A percentile compares a stretch with the other conserved stretches of the same genome.
Conservation (phyloP, 2,113 vertebrate species). For the Ovibos moschatus region DNA sequence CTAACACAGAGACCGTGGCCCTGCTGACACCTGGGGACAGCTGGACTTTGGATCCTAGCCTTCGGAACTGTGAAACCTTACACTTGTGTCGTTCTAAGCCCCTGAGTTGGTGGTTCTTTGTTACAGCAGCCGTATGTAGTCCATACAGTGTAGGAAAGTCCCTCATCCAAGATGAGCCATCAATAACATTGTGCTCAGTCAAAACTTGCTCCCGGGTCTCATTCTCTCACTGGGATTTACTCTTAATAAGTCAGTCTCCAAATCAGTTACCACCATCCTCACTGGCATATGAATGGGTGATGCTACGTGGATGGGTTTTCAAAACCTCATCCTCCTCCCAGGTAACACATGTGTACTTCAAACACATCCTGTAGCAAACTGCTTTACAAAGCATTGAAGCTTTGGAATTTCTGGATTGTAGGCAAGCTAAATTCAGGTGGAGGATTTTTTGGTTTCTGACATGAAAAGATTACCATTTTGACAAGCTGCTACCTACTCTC, state of each 20-base stretch:
- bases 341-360: neutral
- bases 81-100: no score
- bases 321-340: neutral
- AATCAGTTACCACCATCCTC: neutral
- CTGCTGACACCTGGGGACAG: neutral
- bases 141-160: accelerated
- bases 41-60: neutral
- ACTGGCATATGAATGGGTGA: neutral
- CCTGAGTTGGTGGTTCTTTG: neutral
- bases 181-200: neutral
- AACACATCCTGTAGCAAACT: neutral
- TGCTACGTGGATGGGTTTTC: accelerated
- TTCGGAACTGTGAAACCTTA: neutral
- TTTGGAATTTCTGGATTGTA: neutral
- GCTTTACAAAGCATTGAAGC: neutral
- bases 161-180: neutral
- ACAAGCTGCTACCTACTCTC: neutral
- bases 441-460: neutral
- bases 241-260: neutral
- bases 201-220: neutral
- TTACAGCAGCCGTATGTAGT: neutral
- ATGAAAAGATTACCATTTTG: neutral
- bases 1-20: neutral
- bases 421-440: neutral
- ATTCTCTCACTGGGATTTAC: neutral